These are phyloP conservation scores for Exephanes ischioxanthus DNA, from an alignment of 2,888 invertebrate genomes.

Conservation along the genomic window DNA sequence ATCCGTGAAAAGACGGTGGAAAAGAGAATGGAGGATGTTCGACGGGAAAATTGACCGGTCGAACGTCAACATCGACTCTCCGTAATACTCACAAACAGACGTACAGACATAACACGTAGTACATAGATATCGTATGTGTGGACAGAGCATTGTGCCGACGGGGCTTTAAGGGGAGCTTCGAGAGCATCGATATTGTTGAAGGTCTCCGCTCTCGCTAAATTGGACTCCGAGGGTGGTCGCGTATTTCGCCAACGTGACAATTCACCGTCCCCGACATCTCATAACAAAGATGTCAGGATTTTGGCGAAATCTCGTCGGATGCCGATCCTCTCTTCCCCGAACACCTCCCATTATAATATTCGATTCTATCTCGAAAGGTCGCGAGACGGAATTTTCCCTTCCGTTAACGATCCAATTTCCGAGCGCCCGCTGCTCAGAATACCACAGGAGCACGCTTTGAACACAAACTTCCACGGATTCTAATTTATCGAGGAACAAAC, in stretches of 20 bases:
- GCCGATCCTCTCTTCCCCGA: not conserved
- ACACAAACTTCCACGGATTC: not conserved
- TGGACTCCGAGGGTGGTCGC: conserved; percentile 73
- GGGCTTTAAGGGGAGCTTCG: conserved; percentile 30
- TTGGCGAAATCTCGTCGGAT: conserved; percentile 2
- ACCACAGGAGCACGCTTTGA: not conserved
- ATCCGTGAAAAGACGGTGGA: not conserved
- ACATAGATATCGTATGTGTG: not conserved
- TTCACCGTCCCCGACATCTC: conserved; percentile 47
- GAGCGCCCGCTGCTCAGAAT: conserved; percentile 13
- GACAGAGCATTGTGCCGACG: not conserved
- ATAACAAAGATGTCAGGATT: conserved; percentile 49
- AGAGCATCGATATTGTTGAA: conserved; percentile 44
- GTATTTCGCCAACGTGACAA: conserved; percentile 71
- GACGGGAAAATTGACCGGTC: not conserved
- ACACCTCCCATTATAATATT: conserved; percentile 11
- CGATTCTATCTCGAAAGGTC: conserved; percentile 1
- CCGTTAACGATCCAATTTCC: conserved; percentile 24
- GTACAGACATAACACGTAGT: not conserved
- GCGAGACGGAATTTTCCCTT: not conserved
- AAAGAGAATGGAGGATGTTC: not conserved
- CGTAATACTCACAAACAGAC: not conserved
- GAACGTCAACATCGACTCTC: not conserved
- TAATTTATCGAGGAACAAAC: conserved; percentile 16
- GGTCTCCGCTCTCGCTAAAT: conserved; percentile 71